Evolutionary conservation across 2,797 vertebrate genomes (phyloP), one percentile per base, ranked within the genome.

Genomic region (Lycodopsis pacificus): DNA sequence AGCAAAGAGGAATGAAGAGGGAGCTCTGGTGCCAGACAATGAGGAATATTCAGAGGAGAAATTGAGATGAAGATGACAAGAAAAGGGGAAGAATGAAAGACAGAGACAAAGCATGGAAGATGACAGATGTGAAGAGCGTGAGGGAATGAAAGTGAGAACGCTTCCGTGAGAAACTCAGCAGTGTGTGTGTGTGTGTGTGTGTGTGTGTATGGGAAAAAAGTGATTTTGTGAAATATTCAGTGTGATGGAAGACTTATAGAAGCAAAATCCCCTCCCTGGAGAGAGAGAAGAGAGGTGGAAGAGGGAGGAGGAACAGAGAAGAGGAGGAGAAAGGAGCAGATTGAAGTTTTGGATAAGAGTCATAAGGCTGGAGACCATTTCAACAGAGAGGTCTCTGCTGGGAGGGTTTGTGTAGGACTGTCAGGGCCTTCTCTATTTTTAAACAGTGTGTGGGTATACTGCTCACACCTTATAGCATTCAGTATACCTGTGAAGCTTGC

Each of bases 331-430:
- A 85, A 79, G 80, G 79, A 91, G 74, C 32, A 46, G 86, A 92
- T 88, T 90, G 84, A 90, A 91, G 90, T 79, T 92, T 92, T 79
- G 89, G 88, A 89, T 89, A 86, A 85, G 90, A 92, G 84, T 92
- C 91, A 87, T 88, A 79, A 87, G 87, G 79, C 84, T 83, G 71
- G 85, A 91, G 87, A 91, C 80, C 73, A 66, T 88, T 90, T 88
- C 69, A 88, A 73, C 64, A 71, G 71, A 80, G 73, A 92, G 91
- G 91, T 89, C 86, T 92, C 69, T 57, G 74, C 84, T 87, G 75
- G 77, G 83, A 81, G 80, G 81, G 81, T 83, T 72, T 19, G 89
- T 93, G 91, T 90, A 90, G 91, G 91, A 91, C 89, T 90, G 86
- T 88, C 84, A 89, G 82, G 79, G 64, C 81, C 71, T 57, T 62